Evolutionary conservation across 1,140 invertebrate genomes (phyloP).

Genomic region (Neelides sp.): DNA sequence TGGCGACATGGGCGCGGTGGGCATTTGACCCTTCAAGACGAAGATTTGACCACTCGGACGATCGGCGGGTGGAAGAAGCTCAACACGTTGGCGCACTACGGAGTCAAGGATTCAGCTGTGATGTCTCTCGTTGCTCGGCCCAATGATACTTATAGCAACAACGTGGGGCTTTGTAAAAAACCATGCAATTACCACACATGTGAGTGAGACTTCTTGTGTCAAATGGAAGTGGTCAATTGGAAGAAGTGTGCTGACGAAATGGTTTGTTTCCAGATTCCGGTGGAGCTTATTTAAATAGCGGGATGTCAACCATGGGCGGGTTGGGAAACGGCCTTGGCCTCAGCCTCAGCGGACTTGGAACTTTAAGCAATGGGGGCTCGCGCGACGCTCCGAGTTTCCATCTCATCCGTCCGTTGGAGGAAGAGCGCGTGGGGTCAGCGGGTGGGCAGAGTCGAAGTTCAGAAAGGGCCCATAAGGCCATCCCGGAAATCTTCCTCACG

Average conservation of each 20-base stretch:
- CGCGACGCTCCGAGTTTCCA: constrained; percentile 54
- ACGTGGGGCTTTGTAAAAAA: constrained; percentile 55
- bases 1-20: constrained; percentile 85
- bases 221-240: no score
- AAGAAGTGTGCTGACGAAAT: no score
- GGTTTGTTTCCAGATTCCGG: constrained; percentile 24
- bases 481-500: constrained; percentile 90
- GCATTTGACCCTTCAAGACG: constrained; percentile 79
- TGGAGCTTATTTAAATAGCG: constrained; percentile 30
- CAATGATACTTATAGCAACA: constrained; percentile 58
- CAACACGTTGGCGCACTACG: constrained; percentile 84
- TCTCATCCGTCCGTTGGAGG: constrained; percentile 68
- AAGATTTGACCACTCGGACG: constrained; percentile 81
- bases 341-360: constrained; percentile 4
- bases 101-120: constrained; percentile 83
- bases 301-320: constrained; percentile 21
- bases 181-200: constrained; percentile 42
- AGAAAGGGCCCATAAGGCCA: constrained; percentile 75
- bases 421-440: constrained; percentile 41
- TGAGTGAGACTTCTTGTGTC: constrained; percentile 6
- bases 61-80: constrained; percentile 78
- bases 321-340: constrained; percentile 27
- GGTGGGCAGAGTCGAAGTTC: constrained; percentile 27
- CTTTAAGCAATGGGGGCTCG: neutral
- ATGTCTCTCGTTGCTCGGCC: constrained; percentile 82